Percentiles rank a stretch among this genome's conserved stretches.
These are phyloP conservation scores for Neelides folsomi DNA, from an alignment of 2,888 invertebrate genomes.

Conservation along the genomic window DNA sequence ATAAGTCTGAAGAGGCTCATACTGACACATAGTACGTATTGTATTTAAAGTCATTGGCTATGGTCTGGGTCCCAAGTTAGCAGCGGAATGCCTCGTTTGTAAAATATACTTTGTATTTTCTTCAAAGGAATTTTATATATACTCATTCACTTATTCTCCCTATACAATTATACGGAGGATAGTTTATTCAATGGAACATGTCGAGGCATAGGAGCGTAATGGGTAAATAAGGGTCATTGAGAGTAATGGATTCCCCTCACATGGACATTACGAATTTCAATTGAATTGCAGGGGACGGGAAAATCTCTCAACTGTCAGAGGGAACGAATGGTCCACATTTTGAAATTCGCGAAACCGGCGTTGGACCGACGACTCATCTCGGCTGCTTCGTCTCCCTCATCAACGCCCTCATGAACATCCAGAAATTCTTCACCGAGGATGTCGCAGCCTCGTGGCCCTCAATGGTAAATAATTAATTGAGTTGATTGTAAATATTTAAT, in stretches of 20 bases:
- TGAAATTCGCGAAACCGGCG: slow-evolving; percentile 29
- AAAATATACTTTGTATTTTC: slow-evolving; percentile 2
- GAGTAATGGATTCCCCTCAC: not conserved
- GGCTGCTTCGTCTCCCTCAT: slow-evolving; percentile 31
- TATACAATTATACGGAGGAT: too few species aligned
- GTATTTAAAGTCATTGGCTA: too few species aligned
- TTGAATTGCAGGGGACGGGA: slow-evolving; percentile 27
- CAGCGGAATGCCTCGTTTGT: not conserved
- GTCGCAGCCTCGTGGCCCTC: slow-evolving; percentile 30
- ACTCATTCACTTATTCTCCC: too few species aligned
- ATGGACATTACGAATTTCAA: not conserved
- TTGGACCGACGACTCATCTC: slow-evolving; percentile 32
- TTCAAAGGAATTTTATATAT: slow-evolving; percentile 7
- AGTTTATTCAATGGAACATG: not conserved
- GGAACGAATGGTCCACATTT: slow-evolving; percentile 33
- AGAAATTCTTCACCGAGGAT: slow-evolving; percentile 32
- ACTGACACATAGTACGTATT: not conserved
- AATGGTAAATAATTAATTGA: slow-evolving; percentile 20
- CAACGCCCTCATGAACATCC: slow-evolving; percentile 32
- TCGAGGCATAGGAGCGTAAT: not conserved
- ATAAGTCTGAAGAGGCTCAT: not conserved
- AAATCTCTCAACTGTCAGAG: slow-evolving; percentile 28
- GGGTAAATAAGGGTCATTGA: slow-evolving; percentile 3
- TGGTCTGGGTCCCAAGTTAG: not conserved
- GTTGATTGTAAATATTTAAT: slow-evolving; percentile 13